These are phyloP conservation scores for Ailuropoda melanoleuca DNA, from an alignment of 2,113 vertebrate species.

Conservation along the genomic window DNA sequence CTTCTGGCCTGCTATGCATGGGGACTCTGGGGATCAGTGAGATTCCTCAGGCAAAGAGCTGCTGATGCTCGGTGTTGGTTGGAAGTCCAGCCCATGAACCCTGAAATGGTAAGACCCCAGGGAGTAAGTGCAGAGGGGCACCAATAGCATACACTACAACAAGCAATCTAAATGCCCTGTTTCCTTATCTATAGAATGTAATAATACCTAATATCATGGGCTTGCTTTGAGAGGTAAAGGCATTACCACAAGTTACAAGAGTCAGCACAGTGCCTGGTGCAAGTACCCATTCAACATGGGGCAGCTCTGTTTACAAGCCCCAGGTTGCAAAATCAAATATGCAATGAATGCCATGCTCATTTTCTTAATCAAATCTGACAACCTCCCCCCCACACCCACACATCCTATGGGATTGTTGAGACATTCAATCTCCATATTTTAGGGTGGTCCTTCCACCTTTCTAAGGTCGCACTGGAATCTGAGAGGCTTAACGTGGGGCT, in stretches of 20 bases:
- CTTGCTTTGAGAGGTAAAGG: not conserved
- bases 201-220: not conserved
- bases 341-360: not conserved
- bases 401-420: not conserved
- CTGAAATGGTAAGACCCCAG: not conserved
- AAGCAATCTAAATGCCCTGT: not conserved
- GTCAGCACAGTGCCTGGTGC: not conserved
- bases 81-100: not conserved
- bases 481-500: not conserved
- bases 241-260: not conserved
- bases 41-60: not conserved
- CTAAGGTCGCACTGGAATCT: not conserved
- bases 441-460: not conserved
- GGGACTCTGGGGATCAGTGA: not conserved
- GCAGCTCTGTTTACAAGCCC: not conserved
- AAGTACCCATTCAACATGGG: not conserved
- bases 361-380: not conserved
- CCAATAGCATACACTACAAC: not conserved
- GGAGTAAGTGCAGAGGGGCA: not conserved
- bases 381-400: not conserved
- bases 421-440: not conserved
- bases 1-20: not conserved
- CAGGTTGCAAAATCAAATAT: not conserved
- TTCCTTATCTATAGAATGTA: not conserved
- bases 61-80: not conserved